Evolutionary conservation across 2,113 vertebrate species (phyloP).

Genomic region (Hippotragus niger): DNA sequence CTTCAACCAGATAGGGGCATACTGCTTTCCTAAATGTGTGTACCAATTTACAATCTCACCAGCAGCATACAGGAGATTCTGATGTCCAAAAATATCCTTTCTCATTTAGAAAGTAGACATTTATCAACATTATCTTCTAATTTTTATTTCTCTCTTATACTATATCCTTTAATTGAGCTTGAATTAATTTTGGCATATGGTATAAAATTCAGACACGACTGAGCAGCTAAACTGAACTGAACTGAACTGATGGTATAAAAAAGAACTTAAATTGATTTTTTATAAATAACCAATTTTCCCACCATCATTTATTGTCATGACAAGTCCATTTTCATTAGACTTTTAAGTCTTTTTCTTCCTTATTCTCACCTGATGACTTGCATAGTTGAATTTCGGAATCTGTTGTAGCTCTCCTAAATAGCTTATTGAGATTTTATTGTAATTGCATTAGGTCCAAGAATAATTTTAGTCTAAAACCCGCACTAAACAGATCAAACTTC

Average conservation of each 20-base stretch:
- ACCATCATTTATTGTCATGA: not conserved
- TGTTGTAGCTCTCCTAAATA: not conserved
- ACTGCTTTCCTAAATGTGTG: not conserved
- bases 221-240: too few species aligned
- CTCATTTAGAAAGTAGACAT: not conserved
- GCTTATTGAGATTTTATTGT: not conserved
- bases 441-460: not conserved
- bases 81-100: not conserved
- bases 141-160: conserved; percentile 30
- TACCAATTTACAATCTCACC: not conserved
- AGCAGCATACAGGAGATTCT: not conserved
- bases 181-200: not conserved
- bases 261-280: not conserved
- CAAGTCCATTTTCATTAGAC: not conserved
- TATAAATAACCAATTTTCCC: not conserved
- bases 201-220: not conserved
- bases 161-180: not conserved
- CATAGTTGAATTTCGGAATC: not conserved
- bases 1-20: not conserved
- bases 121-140: not conserved
- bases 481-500: not conserved
- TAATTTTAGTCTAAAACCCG: not conserved
- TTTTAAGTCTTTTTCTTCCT: conserved; percentile 9
- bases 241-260: not conserved
- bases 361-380: not conserved